Evolutionary conservation across 2,888 invertebrate genomes (phyloP), one percentile per base, ranked within the genome.

Genomic region (Nemotelus nigrinus): DNA sequence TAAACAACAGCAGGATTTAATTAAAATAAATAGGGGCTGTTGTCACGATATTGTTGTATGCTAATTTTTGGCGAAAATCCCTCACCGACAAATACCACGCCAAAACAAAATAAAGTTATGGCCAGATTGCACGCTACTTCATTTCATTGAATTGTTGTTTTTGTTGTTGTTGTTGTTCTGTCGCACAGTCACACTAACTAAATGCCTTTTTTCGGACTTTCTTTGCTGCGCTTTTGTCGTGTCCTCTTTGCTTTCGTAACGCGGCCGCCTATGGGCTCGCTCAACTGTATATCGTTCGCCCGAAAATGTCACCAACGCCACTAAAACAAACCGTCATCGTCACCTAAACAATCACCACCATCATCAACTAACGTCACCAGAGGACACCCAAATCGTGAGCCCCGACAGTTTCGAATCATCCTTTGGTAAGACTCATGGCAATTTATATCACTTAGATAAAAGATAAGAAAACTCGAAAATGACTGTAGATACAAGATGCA

Each of bases 351-450:
- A 68, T 25, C 48, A 48, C 5, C 6, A 50, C 41, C 3, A 39
- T 43, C 50, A 70, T 55, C 70, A 70, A 70, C 70, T 55, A 8
- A 6, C 48, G 44, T 53, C 44, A 25, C n/a, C 81, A 86, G 86
- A 87, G 83, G 86, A 87, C 80, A 85, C 85, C 80, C 86, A 86
- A 83, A 86, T 87, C 81, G 84, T 87, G 81, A 85, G 83, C 81
- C 82, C 86, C 79, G 87, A 87, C 82, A 85, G 84, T 81, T 86
- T 85, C 82, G 86, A 87, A 82, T 82, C 84, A 82, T 84, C 84
- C 80, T 82, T 84, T 82, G 86, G 85, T 85, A 83, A 78, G 80
- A 74, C 5, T 70, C 63, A 10, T 72, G 83, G 60, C 60, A 70
- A 77, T 77, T 77, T 77, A 77, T 77, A 50, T 77, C 70, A 70